These are phyloP conservation scores for Zaprionus obscuricornis DNA, from an alignment of 2,888 invertebrate genomes.

Conservation along the genomic window DNA sequence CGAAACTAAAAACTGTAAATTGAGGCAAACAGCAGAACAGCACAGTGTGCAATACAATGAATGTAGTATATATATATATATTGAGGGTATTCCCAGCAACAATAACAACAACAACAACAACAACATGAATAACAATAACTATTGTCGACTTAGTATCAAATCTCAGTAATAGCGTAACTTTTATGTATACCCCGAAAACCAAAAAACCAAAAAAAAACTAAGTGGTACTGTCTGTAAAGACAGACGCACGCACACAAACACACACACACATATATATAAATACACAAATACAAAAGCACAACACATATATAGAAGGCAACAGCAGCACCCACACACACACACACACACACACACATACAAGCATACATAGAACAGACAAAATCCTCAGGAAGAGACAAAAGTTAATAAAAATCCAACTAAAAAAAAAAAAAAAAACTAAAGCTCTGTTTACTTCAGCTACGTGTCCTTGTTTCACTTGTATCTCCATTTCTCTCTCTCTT, in stretches of 20 bases:
- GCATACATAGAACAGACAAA: conserved; percentile 1
- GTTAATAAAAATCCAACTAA: conserved; percentile 76
- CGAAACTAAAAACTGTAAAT: conserved; percentile 53
- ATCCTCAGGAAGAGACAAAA: conserved; percentile 48
- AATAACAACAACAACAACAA: conserved; percentile 29
- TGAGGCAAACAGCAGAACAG: too few relatives aligned
- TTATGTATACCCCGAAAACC: too few relatives aligned
- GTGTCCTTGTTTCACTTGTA: conserved; percentile 61
- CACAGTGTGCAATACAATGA: too few relatives aligned
- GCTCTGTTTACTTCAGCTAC: conserved; percentile 56
- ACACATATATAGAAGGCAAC: conserved; percentile 6
- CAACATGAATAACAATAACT: conserved; percentile 9
- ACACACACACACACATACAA: conserved; percentile 8
- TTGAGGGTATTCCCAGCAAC: too few relatives aligned
- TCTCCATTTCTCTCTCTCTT: conserved; percentile 28
- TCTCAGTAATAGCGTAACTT: conserved; percentile 75
- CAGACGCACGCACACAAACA: conserved; percentile 3
- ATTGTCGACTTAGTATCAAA: conserved; percentile 60
- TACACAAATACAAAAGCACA: conserved; percentile 17
- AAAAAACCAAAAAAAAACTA: conserved; percentile 67
- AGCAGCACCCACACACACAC: conserved; percentile 13
- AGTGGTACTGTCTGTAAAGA: conserved; percentile 50
- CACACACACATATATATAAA: background rate
- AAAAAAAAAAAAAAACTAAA: conserved; percentile 75
- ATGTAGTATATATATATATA: too few relatives aligned